Evolutionary conservation across 2,888 invertebrate species (phyloP).

Genomic region (Epinotia ramella): DNA sequence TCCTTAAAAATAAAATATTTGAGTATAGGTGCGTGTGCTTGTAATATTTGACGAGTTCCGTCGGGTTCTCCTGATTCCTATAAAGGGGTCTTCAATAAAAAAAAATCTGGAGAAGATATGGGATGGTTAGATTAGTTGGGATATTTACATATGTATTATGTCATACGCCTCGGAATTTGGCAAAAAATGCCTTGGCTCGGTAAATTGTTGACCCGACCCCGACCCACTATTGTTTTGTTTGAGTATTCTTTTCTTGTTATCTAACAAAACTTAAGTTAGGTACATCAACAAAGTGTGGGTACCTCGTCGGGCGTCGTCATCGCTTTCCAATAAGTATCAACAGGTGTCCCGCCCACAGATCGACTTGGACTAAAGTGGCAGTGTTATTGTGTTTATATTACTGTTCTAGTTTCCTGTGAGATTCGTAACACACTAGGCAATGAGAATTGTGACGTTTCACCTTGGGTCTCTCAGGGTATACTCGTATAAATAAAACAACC

Average conservation of each 20-base stretch:
- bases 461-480: too few species aligned
- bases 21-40: too few species aligned
- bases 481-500: too few species aligned
- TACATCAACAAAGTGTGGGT: slow-evolving; percentile 21
- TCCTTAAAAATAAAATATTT: too few species aligned
- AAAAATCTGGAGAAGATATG: not conserved
- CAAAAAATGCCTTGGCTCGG: slow-evolving; percentile 5
- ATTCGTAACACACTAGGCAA: slow-evolving; percentile 31
- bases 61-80: too few species aligned
- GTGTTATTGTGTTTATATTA: slow-evolving; percentile 21
- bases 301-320: slow-evolving; percentile 8
- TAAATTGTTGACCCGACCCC: slow-evolving; percentile 11
- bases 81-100: too few species aligned
- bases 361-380: slow-evolving; percentile 14
- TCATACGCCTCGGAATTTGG: not conserved
- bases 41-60: too few species aligned
- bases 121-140: too few species aligned
- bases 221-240: slow-evolving; percentile 4
- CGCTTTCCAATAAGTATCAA: slow-evolving; percentile 36
- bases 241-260: slow-evolving; percentile 2
- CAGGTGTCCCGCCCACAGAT: slow-evolving; percentile 29
- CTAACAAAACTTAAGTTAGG: slow-evolving; percentile 24
- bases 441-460: too few species aligned
- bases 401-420: slow-evolving; percentile 36
- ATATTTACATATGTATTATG: slow-evolving; percentile 3